These are phyloP conservation scores for Adrianichthys oophorus DNA, from an alignment of 2,797 vertebrate species.

Conservation along the genomic window DNA sequence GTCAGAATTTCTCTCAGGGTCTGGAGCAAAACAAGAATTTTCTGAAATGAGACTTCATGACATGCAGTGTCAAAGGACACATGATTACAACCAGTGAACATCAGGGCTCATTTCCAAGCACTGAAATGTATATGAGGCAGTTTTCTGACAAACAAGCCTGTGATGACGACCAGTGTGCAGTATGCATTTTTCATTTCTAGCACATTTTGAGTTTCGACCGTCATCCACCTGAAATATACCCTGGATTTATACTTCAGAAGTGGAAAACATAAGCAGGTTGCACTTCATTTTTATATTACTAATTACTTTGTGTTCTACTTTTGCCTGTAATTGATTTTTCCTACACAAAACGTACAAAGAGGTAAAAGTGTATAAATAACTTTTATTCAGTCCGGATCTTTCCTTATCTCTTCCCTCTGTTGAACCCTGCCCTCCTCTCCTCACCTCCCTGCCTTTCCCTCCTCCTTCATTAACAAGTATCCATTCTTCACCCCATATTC, in stretches of 20 bases:
- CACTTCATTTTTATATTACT: no score
- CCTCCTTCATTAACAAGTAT: constrained; percentile 9
- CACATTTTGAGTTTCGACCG: no score
- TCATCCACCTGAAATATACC: no score
- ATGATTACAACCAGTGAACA: constrained; percentile 8
- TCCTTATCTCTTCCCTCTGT: constrained; percentile 16
- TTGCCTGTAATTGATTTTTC: no score
- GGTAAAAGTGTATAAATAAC: not conserved
- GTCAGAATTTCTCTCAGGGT: constrained; percentile 45
- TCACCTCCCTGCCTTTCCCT: constrained; percentile 14
- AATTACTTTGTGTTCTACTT: no score
- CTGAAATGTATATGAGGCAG: not conserved
- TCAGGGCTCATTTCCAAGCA: constrained; percentile 11
- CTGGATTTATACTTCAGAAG: no score
- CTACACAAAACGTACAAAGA: not conserved
- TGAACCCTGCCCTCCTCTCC: constrained; percentile 24
- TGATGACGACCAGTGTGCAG: constrained; percentile 14
- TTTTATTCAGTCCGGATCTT: constrained; percentile 21
- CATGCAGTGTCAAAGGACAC: constrained; percentile 6
- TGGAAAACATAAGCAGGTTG: no score
- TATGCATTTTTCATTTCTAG: no score
- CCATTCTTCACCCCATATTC: not conserved
- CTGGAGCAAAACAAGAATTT: constrained; percentile 20
- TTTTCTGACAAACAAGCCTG: constrained; percentile 9
- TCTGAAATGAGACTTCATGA: constrained; percentile 32